Evolutionary conservation across 2,888 invertebrate species (phyloP).

Genomic region (Leucania comma): DNA sequence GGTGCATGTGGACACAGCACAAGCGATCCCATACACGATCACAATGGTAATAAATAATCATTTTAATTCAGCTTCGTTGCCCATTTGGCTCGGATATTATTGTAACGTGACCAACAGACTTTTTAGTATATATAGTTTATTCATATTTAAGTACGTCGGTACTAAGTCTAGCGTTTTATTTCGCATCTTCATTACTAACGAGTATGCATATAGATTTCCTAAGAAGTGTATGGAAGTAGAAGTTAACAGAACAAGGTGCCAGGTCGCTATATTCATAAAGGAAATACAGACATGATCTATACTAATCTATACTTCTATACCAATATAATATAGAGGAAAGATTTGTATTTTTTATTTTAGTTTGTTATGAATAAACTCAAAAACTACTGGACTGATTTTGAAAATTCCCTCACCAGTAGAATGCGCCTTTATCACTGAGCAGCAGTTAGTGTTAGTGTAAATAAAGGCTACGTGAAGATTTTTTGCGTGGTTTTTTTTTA

Average conservation of each 20-base stretch:
- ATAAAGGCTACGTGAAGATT: background rate
- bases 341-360: no score
- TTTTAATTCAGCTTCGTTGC: slow-evolving; percentile 70
- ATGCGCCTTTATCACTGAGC: no score
- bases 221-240: background rate
- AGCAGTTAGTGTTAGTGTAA: no score
- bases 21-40: slow-evolving; percentile 26
- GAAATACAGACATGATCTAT: background rate
- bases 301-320: no score
- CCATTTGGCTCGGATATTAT: slow-evolving; percentile 73
- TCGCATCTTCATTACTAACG: background rate
- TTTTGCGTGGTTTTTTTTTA: no score
- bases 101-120: slow-evolving; percentile 55
- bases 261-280: background rate
- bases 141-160: slow-evolving; percentile 4
- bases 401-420: no score
- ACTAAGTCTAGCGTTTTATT: background rate
- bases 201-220: background rate
- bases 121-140: slow-evolving; percentile 16
- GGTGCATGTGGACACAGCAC: slow-evolving; percentile 10
- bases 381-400: no score
- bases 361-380: no score
- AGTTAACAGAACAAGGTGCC: background rate
- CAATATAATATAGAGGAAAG: no score
- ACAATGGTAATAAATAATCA: slow-evolving; percentile 71